Conservation (phyloP, 2,888 invertebrate genomes). For the Drosophila mercatorum region DNA sequence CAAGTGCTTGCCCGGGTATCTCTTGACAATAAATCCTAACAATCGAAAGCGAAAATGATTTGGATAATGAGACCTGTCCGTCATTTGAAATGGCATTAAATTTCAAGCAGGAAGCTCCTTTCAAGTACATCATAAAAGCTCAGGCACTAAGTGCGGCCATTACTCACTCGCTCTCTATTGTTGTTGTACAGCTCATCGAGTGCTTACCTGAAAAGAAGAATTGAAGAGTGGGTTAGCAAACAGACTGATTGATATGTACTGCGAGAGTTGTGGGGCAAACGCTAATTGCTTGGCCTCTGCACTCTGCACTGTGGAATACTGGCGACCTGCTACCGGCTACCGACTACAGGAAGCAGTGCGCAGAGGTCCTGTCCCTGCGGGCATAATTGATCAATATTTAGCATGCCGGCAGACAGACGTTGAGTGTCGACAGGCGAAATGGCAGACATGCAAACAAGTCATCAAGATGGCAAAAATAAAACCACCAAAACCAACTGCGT, state of each 20-base stretch:
- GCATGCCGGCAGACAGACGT: constrained; percentile 52
- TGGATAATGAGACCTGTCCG: constrained; percentile 38
- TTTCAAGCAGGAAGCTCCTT: constrained; percentile 66
- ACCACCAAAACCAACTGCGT: constrained; percentile 1
- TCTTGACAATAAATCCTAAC: constrained; percentile 4
- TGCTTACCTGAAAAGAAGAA: constrained; percentile 65
- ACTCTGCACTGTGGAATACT: no score
- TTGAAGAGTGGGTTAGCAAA: constrained; percentile 45
- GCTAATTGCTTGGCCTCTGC: constrained; percentile 34
- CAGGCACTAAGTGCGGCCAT: constrained; percentile 22
- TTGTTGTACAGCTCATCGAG: constrained; percentile 20
- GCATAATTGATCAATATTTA: constrained; percentile 71
- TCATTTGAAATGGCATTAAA: constrained; percentile 60
- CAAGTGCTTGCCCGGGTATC: constrained; percentile 15
- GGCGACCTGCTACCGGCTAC: background rate
- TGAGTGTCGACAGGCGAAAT: constrained; percentile 65
- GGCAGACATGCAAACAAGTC: constrained; percentile 68
- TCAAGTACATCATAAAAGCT: constrained; percentile 45
- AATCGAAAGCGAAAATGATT: constrained; percentile 23
- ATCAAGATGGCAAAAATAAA: constrained; percentile 41
- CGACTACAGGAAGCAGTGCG: background rate
- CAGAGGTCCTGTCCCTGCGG: constrained; percentile 13
- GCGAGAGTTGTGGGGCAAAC: constrained; percentile 30
- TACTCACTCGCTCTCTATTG: constrained; percentile 47
- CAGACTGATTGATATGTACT: constrained; percentile 41